A percentile compares a stretch with the other conserved stretches of the same genome.
Conservation (phyloP, 2,113 vertebrate genomes). For the human (Homo sapiens) region GRCh38 chr2:47274001-47274500, state of each 20-base stretch:
- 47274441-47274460: not conserved
- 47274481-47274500: not conserved
- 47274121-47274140: conserved; percentile 19
- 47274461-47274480: not conserved
- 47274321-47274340: not conserved
- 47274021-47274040: not conserved
- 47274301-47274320: not conserved
- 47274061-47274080: not conserved
- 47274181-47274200: not conserved
- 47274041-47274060: not conserved
- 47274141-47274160: not conserved
- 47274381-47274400: not conserved
- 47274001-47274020: not conserved
- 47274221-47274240: not conserved
- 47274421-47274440: not conserved
- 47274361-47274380: not conserved
- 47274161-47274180: not conserved
- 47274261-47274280: not conserved
- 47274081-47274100: not conserved
- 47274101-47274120: not conserved
- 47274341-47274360: not conserved
- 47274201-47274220: conserved; percentile 29
- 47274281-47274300: not conserved
- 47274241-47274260: not conserved
- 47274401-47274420: not conserved